These are phyloP conservation scores for Trochalopteron elliotii DNA, from an alignment of 2,113 vertebrate genomes.

Conservation along the genomic window DNA sequence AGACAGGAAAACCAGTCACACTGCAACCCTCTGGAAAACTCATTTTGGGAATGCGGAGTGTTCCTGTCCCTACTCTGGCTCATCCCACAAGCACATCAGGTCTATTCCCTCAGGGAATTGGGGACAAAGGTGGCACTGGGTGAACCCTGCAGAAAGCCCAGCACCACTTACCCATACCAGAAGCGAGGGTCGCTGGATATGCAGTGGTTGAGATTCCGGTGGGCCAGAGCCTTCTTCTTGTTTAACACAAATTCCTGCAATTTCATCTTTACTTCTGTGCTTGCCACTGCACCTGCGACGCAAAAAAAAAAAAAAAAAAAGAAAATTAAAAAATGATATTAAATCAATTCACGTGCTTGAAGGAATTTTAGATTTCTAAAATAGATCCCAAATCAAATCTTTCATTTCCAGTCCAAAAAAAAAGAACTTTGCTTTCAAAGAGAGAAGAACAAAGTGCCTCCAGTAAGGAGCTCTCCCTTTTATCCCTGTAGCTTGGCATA, in stretches of 20 bases:
- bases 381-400: not conserved
- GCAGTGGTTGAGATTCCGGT: conserved; percentile 95
- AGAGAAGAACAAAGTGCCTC: not conserved
- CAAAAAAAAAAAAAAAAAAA: not conserved
- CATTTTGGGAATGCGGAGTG: not conserved
- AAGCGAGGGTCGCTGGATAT: conserved; percentile 91
- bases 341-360: not conserved
- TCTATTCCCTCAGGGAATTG: not conserved
- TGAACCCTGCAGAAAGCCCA: not conserved
- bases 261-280: conserved; percentile 98
- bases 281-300: conserved; percentile 91
- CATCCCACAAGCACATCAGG: not conserved
- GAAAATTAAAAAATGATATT: not conserved
- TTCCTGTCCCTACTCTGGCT: not conserved
- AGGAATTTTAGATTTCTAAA: not conserved
- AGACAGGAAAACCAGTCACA: accelerated
- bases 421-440: not conserved
- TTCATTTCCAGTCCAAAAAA: not conserved
- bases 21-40: not conserved
- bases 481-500: not conserved
- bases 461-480: not conserved
- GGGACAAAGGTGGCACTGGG: not conserved
- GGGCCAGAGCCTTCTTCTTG: conserved; percentile 97
- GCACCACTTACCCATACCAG: conserved; percentile 93
- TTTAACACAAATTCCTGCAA: conserved; percentile 97